A percentile compares a stretch with the other conserved stretches of the same genome.
Conservation (phyloP, 1,140 invertebrate species). For the Trichonephila clavata region DNA sequence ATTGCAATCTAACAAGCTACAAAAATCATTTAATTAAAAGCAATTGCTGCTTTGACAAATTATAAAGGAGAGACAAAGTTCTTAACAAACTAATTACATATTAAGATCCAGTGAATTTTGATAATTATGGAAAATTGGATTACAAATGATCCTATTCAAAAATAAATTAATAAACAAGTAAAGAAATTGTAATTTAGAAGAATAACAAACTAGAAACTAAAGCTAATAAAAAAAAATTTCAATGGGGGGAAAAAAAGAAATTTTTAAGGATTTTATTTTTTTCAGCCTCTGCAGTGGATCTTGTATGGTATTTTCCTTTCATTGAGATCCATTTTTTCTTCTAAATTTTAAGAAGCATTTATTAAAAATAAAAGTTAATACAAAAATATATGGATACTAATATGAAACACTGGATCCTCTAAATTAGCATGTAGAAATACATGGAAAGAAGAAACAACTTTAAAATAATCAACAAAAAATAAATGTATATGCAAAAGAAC, state of each 20-base stretch:
- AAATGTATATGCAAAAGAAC: too few species aligned
- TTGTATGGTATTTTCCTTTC: neutral
- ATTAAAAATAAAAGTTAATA: neutral
- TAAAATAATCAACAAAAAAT: neutral
- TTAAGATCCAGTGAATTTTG: neutral
- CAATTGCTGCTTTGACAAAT: too few species aligned
- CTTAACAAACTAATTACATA: too few species aligned
- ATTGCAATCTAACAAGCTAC: too few species aligned
- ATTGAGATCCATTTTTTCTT: neutral
- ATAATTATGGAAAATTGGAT: neutral
- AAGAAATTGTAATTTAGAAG: neutral
- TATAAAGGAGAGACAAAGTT: too few species aligned
- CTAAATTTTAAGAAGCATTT: too few species aligned
- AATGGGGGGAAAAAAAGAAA: neutral
- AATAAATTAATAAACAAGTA: neutral
- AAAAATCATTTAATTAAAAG: too few species aligned
- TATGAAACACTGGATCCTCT: neutral
- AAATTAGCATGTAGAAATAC: neutral
- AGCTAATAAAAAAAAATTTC: neutral
- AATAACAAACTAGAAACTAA: too few species aligned
- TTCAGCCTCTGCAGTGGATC: neutral
- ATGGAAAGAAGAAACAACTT: neutral
- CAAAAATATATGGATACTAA: constrained; percentile 13
- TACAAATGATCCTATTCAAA: neutral
- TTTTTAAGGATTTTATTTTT: neutral